phyloP scores from a whole-genome alignment of 1,140 invertebrate genomes.

The Chrysopa pallens region DNA sequence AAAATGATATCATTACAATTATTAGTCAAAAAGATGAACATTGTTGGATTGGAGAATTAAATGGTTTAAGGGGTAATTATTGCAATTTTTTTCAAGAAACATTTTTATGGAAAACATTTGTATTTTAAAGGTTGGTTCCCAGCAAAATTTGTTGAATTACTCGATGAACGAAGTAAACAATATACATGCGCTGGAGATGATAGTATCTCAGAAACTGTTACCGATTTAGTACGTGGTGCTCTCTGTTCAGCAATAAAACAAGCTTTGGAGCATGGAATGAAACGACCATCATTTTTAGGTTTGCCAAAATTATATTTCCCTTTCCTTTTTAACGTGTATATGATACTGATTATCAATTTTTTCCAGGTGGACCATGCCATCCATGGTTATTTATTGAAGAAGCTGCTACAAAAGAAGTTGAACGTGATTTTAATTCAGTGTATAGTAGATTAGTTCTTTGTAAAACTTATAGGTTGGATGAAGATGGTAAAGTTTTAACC shows the following conservation, averaged over 20 bases:
- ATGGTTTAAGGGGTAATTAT: slow-evolving; percentile 65
- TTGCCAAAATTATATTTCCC: slow-evolving; percentile 5
- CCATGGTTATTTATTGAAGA: slow-evolving; percentile 99
- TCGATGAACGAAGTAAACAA: slow-evolving; percentile 93
- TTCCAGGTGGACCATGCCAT: slow-evolving; percentile 74
- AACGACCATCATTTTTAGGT: slow-evolving; percentile 60
- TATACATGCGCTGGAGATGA: slow-evolving; percentile 96
- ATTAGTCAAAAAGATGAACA: slow-evolving; percentile 98
- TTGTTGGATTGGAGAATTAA: slow-evolving; percentile 98
- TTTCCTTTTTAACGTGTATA: not conserved
- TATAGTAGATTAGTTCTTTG: slow-evolving; percentile 93
- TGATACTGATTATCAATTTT: slow-evolving; percentile 5
- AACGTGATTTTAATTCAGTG: slow-evolving; percentile 95
- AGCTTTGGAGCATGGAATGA: slow-evolving; percentile 92
- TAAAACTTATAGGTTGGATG: slow-evolving; percentile 95
- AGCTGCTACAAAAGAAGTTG: slow-evolving; percentile 86
- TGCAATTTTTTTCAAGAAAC: not conserved
- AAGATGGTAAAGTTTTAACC: slow-evolving; percentile 96
- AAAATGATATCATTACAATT: slow-evolving; percentile 96
- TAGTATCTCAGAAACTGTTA: slow-evolving; percentile 86
- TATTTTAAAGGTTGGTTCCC: slow-evolving; percentile 79
- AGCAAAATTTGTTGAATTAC: slow-evolving; percentile 90
- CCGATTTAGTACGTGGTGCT: slow-evolving; percentile 87
- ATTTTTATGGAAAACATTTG: slow-evolving; percentile 2
- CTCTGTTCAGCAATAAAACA: slow-evolving; percentile 87